A percentile compares a stretch with the other conserved stretches of the same genome.
Conservation (phyloP, 2,113 vertebrate genomes). For the Perccottus glenii region DNA sequence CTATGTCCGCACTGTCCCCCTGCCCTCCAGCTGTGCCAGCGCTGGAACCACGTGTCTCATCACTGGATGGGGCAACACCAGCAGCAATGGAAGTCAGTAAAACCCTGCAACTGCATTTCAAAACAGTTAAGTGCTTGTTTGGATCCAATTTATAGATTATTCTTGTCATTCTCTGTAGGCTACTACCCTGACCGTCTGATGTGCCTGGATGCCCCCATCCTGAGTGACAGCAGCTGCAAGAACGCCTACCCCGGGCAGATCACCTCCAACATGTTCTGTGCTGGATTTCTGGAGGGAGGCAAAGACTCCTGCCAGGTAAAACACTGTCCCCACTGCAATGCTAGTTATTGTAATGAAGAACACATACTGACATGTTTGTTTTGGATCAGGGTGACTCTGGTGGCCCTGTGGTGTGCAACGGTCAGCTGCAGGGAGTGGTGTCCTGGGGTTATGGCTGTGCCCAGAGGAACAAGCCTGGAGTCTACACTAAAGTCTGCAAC, state of each 20-base stretch:
- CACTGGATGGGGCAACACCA: constrained; percentile 89
- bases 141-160: background rate
- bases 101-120: background rate
- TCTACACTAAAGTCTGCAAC: constrained; percentile 86
- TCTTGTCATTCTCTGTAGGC: constrained; percentile 45
- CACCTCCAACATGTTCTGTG: constrained; percentile 87
- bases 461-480: constrained; percentile 77
- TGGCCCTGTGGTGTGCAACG: constrained; percentile 82
- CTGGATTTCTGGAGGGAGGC: constrained; percentile 88
- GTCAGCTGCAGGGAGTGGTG: constrained; percentile 81
- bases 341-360: background rate
- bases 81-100: constrained; percentile 75
- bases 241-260: constrained; percentile 84
- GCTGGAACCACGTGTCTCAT: constrained; percentile 83
- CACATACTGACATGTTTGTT: constrained; percentile 10
- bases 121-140: too few relatives aligned
- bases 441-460: constrained; percentile 88
- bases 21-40: constrained; percentile 76
- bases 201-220: constrained; percentile 85
- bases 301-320: constrained; percentile 94
- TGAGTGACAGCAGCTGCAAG: constrained; percentile 73
- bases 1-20: constrained; percentile 73
- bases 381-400: constrained; percentile 83
- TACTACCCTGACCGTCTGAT: constrained; percentile 81
- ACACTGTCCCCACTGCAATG: background rate